These are phyloP conservation scores for Callorhinus ursinus DNA, from an alignment of 2,113 vertebrate genomes.

Conservation along the genomic window DNA sequence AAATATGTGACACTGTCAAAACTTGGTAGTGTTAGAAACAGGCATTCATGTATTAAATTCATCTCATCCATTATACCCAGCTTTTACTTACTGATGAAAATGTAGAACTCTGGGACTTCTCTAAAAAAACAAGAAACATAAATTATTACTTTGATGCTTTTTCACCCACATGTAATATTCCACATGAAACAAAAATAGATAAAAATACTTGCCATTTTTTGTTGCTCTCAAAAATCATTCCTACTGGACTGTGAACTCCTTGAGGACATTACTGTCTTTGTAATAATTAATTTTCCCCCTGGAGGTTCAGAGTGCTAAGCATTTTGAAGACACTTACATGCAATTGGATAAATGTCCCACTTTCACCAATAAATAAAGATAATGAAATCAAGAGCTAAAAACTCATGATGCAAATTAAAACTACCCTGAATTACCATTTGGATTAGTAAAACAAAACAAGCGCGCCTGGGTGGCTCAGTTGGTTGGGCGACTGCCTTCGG, in stretches of 20 bases:
- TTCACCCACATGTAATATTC: neutral
- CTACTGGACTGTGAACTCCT: neutral
- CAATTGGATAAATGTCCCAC: neutral
- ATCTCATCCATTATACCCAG: neutral
- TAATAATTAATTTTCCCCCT: neutral
- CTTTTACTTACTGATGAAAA: neutral
- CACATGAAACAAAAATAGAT: neutral
- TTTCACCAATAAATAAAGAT: neutral
- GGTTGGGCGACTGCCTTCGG: too few species aligned
- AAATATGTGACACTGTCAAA: neutral
- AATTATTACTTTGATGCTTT: neutral
- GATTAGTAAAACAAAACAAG: neutral
- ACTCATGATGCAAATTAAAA: neutral
- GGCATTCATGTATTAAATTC: neutral
- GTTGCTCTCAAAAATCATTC: neutral
- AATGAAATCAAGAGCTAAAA: conserved; percentile 44
- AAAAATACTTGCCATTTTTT: neutral
- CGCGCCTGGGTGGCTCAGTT: too few species aligned
- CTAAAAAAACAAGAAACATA: neutral
- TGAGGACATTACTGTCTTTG: neutral
- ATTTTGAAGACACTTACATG: neutral
- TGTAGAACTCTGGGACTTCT: neutral
- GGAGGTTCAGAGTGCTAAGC: neutral
- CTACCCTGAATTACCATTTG: neutral
- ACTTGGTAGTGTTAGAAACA: neutral